Conservation (phyloP, 2,888 invertebrate genomes). For the Ernsta delagoae region DNA sequence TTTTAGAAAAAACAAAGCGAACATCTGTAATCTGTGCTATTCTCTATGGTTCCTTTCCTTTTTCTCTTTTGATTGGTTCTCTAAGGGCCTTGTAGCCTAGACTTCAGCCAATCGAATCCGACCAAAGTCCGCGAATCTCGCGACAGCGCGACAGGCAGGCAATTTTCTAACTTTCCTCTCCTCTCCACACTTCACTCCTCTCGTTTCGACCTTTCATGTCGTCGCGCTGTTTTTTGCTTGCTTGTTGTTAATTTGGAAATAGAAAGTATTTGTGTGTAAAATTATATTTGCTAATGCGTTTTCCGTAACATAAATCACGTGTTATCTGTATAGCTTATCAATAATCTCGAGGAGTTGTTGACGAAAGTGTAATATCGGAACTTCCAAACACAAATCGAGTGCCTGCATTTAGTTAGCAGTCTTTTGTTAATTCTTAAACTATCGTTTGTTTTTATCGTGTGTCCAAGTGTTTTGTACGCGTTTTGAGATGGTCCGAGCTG, state of each 20-base stretch:
- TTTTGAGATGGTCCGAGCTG: constrained; percentile 79
- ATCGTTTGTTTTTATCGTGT: constrained; percentile 57
- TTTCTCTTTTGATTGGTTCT: too few species aligned
- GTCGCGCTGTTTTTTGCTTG: too few species aligned
- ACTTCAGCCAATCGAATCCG: constrained; percentile 32
- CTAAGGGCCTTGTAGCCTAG: too few species aligned
- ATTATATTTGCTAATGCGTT: too few species aligned
- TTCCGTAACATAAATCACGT: constrained; percentile 16
- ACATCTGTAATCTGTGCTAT: background rate
- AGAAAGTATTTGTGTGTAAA: constrained; percentile 40
- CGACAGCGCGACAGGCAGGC: too few species aligned
- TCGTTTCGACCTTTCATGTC: too few species aligned
- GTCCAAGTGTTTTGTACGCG: constrained; percentile 62
- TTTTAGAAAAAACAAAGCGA: too few species aligned
- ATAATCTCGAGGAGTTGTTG: background rate
- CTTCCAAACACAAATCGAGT: constrained; percentile 53
- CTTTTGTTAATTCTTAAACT: constrained; percentile 54
- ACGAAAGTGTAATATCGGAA: constrained; percentile 29
- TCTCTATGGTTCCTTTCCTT: background rate
- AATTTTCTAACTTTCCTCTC: too few species aligned
- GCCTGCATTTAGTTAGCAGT: constrained; percentile 61
- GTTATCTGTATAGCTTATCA: constrained; percentile 11
- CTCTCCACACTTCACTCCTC: too few species aligned
- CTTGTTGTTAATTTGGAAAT: constrained; percentile 25
- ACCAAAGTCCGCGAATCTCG: constrained; percentile 37